A percentile compares a stretch with the other conserved stretches of the same genome.
Conservation (phyloP, 2,113 vertebrate species). For the Phoxinus phoxinus region DNA sequence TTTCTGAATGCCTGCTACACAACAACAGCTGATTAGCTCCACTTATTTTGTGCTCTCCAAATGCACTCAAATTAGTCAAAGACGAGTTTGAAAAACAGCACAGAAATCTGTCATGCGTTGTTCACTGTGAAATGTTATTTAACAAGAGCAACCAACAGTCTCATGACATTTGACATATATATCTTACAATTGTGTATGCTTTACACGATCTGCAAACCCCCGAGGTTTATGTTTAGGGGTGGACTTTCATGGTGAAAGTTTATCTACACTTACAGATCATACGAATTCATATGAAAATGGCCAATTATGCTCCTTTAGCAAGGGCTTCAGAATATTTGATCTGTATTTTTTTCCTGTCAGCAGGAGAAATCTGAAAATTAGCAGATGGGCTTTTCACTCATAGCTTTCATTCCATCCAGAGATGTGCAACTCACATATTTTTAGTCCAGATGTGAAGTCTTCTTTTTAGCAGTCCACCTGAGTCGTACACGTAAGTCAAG, state of each 20-base stretch:
- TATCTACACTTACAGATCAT: no score
- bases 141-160: not conserved
- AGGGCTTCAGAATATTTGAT: no score
- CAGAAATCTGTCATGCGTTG: not conserved
- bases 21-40: slow-evolving; percentile 49
- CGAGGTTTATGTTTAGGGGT: no score
- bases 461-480: not conserved
- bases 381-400: not conserved
- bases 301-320: no score
- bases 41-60: slow-evolving; percentile 43
- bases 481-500: not conserved
- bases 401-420: not conserved
- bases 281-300: no score
- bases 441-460: not conserved
- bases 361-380: not conserved
- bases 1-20: slow-evolving; percentile 41
- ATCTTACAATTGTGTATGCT: not conserved
- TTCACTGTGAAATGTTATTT: not conserved
- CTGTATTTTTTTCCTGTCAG: no score
- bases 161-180: not conserved
- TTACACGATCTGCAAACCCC: not conserved
- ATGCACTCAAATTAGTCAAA: slow-evolving; percentile 17
- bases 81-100: slow-evolving; percentile 21
- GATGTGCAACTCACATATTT: not conserved
- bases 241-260: no score